Percentiles rank a stretch among this genome's conserved stretches.
phyloP scores from a whole-genome alignment of 2,888 invertebrate species.

The Mesoligia furuncula region DNA sequence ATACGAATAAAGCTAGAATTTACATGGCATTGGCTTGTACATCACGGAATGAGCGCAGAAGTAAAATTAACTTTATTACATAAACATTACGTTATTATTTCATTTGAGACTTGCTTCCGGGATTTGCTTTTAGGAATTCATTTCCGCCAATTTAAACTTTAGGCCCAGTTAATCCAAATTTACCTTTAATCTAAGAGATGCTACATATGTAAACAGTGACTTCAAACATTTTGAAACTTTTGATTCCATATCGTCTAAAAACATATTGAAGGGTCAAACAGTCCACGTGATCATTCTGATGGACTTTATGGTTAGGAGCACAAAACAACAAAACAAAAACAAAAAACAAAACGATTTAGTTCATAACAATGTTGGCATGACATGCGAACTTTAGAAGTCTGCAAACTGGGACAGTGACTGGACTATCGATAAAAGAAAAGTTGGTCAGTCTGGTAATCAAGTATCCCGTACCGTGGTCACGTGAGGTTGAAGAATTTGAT shows the following conservation, averaged over 20 bases:
- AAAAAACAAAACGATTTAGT: constrained; percentile 69
- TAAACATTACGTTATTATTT: constrained; percentile 36
- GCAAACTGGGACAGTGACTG: constrained; percentile 59
- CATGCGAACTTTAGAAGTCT: constrained; percentile 77
- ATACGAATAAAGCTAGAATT: constrained; percentile 41
- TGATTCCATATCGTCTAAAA: constrained; percentile 71
- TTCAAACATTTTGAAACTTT: constrained; percentile 42
- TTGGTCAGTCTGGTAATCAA: constrained; percentile 58
- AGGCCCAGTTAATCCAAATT: constrained; percentile 21
- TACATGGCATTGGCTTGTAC: constrained; percentile 24
- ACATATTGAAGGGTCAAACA: constrained; percentile 69
- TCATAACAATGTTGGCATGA: constrained; percentile 81
- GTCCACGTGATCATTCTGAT: constrained; percentile 78
- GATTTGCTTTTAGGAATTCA: not conserved
- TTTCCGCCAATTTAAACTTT: not conserved
- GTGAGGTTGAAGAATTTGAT: constrained; percentile 26
- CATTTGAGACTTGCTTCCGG: not conserved
- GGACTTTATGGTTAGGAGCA: constrained; percentile 79
- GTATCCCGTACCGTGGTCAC: constrained; percentile 60
- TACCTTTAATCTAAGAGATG: constrained; percentile 1
- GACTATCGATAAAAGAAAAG: constrained; percentile 49
- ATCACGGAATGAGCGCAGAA: constrained; percentile 34
- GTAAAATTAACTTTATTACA: constrained; percentile 31
- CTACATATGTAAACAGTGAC: not conserved
- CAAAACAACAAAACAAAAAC: constrained; percentile 76